Evolutionary conservation across 2,888 invertebrate genomes (phyloP), one percentile per base, ranked within the genome.

Genomic region (Dascillus cervinus): DNA sequence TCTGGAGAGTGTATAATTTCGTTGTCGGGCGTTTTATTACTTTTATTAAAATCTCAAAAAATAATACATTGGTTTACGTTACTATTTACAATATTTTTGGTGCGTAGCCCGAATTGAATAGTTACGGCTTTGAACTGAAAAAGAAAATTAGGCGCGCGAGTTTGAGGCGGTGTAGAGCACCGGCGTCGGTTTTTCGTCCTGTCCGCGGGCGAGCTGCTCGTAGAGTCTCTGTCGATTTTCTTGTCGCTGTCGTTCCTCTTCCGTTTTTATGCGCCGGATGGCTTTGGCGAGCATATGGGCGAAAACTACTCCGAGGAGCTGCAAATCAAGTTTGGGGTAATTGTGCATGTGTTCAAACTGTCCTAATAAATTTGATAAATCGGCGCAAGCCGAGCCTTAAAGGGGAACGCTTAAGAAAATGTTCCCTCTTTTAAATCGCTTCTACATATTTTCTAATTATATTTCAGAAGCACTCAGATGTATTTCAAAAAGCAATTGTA

Each of bases 281-380:
- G 88, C 82, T 56, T 82, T 79, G 35, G 89, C 91, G 61, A 95
- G 67, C 66, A 88, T 85, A 62, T 87, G 85, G 2, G 94, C 87
- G 58, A 92, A 89, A 41, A 89, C 72, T 27, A 92, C 82, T 44
- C 91, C 92, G 52, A 91, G 71, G 23, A 91, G 67, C 86, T 86
- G 66, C 27, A 71, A 71, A 45, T 42, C 35, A 44, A 32, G 22
- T 32, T 25, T 10, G 19, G 20, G 9, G 17, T 17, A 6, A 17
- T 17, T 17, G 17, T 4, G 8, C 4, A 17, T 17, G 4, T 17
- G 8, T 6, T 8, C 17, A 17, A 8, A 17, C 5, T 8, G 8
- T 17, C 8, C 8, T 17, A 17, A 17, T 8, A 17, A 17, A 17
- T 8, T 19, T 6, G 22, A 30, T 6, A 22, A 28, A 28, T 8